Evolutionary conservation across 2,888 invertebrate species (phyloP), one percentile per base, ranked within the genome.

Genomic region (Iphiclides podalirius): DNA sequence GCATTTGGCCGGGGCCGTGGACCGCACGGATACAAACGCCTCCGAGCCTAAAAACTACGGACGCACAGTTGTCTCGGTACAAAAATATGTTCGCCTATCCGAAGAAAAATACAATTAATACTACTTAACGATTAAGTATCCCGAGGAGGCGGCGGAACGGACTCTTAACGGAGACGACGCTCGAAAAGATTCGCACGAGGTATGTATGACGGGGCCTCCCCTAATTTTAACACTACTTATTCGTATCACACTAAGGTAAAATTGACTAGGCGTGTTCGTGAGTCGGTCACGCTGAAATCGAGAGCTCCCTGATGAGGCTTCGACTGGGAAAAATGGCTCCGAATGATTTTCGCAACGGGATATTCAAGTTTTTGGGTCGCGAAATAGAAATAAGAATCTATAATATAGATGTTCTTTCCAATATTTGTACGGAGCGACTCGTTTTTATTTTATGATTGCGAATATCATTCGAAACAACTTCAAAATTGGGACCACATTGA

Each of bases 181-280:
- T n/a, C n/a, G n/a, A n/a, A n/a, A n/a, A 9, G 2, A 6, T 8
- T 28, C n/a, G 28, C 6, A 6, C 20, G 20, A 6, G 3, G 20
- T 4, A 6, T 6, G 20, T n/a, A 6, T 20, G 20, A 20, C 20
- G 4, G 20, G 20, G 6, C 72, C 77, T 70, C 84, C 83, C 69
- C 74, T 61, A 68, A 72, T 66, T 61, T 73, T 75, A 76, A 72
- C 75, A 75, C 82, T 86, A 86, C 83, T 87, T 86, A 86, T 72
- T 81, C 83, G 78, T 86, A 88, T 88, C 87, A 88, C 88, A 88
- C 87, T 88, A 88, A 85, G 82, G 85, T 86, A 4, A 88, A 87
- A 87, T 88, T 88, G 88, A 88, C 88, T 88, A 88, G 88, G 84
- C 79, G 82, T 76, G 79, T 82, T 80, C 31, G 82, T 80, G 86